Percentiles rank a stretch among this genome's conserved stretches.
Evolutionary conservation across 2,888 invertebrate genomes (phyloP).

Genomic region (Anagyrus pseudococci): DNA sequence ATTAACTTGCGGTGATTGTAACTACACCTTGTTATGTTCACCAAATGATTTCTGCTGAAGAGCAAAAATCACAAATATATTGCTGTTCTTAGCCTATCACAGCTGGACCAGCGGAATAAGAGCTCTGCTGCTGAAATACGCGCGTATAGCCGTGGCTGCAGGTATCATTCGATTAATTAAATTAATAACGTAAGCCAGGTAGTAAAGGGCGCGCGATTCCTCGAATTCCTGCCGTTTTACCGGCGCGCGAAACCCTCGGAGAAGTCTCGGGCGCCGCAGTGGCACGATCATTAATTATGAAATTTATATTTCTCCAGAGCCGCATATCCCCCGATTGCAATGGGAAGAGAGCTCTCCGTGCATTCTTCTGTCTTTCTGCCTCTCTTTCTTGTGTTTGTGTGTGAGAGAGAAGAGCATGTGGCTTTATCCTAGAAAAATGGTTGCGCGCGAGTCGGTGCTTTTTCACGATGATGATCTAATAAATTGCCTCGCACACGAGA

Average conservation of each 20-base stretch:
- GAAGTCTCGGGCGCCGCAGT: background rate
- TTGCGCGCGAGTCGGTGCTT: constrained; percentile 10
- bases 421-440: constrained; percentile 28
- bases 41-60: too few species aligned
- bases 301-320: constrained; percentile 1
- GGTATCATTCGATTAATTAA: background rate
- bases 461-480: constrained; percentile 38
- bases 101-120: background rate
- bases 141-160: background rate
- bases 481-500: constrained; percentile 20
- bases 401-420: too few species aligned
- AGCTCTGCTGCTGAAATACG: too few species aligned
- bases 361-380: too few species aligned
- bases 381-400: too few species aligned
- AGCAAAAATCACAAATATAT: too few species aligned
- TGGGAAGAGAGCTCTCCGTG: too few species aligned
- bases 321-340: background rate
- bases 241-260: background rate
- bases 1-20: too few species aligned
- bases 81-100: too few species aligned
- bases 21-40: too few species aligned
- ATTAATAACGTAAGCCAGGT: constrained; percentile 1
- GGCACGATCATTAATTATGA: constrained; percentile 17
- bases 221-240: background rate
- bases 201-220: background rate